Conservation (phyloP, 92 coral and sea anemone species). For the Epizoanthus illoricatus region DNA sequence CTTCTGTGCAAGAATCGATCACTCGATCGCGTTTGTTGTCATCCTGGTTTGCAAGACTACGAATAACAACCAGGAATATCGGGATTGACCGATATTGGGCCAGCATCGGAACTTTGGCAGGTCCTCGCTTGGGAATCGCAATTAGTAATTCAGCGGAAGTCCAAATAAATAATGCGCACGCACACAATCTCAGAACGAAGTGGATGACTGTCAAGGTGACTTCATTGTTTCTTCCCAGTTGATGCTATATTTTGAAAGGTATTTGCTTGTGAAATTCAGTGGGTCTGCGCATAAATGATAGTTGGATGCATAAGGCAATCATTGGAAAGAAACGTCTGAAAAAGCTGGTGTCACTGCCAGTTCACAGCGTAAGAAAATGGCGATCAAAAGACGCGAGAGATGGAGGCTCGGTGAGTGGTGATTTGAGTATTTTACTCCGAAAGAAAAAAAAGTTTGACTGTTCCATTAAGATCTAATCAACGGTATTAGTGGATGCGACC, state of each 20-base stretch:
- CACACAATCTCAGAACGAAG: neutral
- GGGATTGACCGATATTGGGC: neutral
- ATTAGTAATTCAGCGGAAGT: constrained; percentile 12
- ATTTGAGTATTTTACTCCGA: too few species aligned
- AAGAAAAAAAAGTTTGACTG: too few species aligned
- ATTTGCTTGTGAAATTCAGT: neutral
- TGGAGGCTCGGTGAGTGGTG: constrained; percentile 73
- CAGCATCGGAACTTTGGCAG: neutral
- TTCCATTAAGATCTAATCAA: too few species aligned
- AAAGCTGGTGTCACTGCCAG: constrained; percentile 87
- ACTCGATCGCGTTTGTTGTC: neutral
- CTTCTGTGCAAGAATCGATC: too few species aligned
- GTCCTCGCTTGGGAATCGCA: neutral
- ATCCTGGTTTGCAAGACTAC: constrained; percentile 25
- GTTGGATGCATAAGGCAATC: constrained; percentile 89
- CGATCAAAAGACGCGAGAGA: constrained; percentile 72
- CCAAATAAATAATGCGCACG: constrained; percentile 18
- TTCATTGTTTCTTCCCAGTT: constrained; percentile 2
- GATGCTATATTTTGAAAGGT: neutral
- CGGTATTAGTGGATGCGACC: too few species aligned
- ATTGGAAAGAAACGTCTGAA: constrained; percentile 94
- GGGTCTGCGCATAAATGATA: constrained; percentile 19
- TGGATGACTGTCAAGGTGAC: constrained; percentile 1
- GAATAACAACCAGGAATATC: neutral
- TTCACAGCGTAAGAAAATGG: constrained; percentile 92